Percentiles rank a stretch among this genome's conserved stretches.
phyloP scores from a whole-genome alignment of 2,113 vertebrate genomes.

The Chauna torquata region DNA sequence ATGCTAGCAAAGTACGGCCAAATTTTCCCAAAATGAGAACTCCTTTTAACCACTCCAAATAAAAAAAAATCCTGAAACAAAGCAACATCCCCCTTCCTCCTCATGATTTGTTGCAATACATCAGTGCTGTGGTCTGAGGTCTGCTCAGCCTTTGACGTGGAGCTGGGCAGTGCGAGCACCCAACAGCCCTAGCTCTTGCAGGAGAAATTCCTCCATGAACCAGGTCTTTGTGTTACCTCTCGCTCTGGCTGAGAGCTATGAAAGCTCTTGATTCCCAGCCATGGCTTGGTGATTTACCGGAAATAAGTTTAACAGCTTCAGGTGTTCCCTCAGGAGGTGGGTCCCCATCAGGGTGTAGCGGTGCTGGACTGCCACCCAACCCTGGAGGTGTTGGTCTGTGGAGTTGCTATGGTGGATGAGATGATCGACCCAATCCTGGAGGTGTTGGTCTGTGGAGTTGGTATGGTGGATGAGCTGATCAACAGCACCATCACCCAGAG shows the following conservation, averaged over 20 bases:
- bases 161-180: neutral
- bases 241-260: neutral
- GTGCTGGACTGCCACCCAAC: neutral
- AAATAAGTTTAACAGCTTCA: neutral
- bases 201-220: neutral
- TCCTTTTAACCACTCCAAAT: slow-evolving; percentile 4
- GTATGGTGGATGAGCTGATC: neutral
- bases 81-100: neutral
- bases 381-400: neutral
- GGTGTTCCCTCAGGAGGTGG: accelerated
- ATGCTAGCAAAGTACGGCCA: neutral
- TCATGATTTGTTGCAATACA: neutral
- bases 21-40: neutral
- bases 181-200: accelerated
- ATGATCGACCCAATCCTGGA: no score
- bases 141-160: neutral
- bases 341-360: accelerated
- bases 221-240: neutral
- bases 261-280: neutral
- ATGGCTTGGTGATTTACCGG: neutral
- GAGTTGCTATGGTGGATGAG: accelerated
- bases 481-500: neutral
- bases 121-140: neutral
- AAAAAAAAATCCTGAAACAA: neutral
- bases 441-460: no score